Evolutionary conservation across 2,888 invertebrate genomes (phyloP).

Genomic region (Zhuqinia jingwanae): DNA sequence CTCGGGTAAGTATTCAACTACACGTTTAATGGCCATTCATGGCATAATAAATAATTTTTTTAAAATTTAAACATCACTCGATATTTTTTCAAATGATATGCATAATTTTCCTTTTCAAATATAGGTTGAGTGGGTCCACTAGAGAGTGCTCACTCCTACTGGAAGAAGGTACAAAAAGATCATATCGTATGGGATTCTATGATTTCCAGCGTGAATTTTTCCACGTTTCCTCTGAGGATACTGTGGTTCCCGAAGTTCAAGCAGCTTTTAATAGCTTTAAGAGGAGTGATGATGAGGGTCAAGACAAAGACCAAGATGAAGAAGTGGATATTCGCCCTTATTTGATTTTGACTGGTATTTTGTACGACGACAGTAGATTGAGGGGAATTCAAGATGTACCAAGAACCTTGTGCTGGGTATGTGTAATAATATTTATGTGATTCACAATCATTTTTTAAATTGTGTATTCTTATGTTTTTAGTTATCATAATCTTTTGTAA

Average conservation of each 20-base stretch:
- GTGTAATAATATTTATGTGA: neutral
- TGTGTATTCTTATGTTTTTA: neutral
- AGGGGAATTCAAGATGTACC: neutral
- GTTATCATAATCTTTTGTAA: neutral
- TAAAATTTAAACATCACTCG: neutral
- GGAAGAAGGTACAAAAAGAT: neutral
- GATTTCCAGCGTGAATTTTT: conserved; percentile 60
- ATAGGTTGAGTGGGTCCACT: conserved; percentile 26
- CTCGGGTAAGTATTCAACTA: conserved; percentile 47
- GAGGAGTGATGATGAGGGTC: conserved; percentile 84
- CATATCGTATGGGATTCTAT: conserved; percentile 13
- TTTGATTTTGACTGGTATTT: conserved; percentile 81
- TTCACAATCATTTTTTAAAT: neutral
- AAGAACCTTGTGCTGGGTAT: conserved; percentile 25
- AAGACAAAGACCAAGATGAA: conserved; percentile 71
- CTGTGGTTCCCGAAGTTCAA: conserved; percentile 83
- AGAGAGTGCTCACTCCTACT: neutral
- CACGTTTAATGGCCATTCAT: too few species aligned
- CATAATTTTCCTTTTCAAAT: neutral
- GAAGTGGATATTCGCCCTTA: conserved; percentile 90
- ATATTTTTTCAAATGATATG: neutral
- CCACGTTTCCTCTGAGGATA: conserved; percentile 76
- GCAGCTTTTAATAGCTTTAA: conserved; percentile 87
- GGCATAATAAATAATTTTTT: neutral
- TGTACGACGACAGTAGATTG: conserved; percentile 61